phyloP scores from a whole-genome alignment of 2,113 vertebrate genomes.

The Lasiurus cinereus region DNA sequence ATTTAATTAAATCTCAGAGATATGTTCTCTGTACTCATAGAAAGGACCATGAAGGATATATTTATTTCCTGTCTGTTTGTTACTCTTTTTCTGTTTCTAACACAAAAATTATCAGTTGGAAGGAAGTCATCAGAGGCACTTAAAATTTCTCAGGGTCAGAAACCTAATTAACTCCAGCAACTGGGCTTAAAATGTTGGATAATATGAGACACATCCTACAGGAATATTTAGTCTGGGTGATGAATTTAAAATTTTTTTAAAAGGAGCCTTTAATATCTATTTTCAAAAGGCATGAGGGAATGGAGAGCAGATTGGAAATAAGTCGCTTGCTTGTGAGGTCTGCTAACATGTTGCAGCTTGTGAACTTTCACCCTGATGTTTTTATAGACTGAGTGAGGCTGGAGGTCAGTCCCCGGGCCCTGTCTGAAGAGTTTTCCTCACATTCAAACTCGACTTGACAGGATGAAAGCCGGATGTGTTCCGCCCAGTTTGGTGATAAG shows the following conservation, averaged over 20 bases:
- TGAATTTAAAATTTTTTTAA: constrained; percentile 66
- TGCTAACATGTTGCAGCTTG: neutral
- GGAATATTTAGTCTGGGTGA: constrained; percentile 65
- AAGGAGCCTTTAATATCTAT: constrained; percentile 80
- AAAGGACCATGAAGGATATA: constrained; percentile 81
- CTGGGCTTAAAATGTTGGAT: constrained; percentile 83
- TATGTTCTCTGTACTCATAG: constrained; percentile 81
- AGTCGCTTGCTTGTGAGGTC: neutral
- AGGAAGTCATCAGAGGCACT: constrained; percentile 87
- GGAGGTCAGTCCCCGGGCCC: neutral
- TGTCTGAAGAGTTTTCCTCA: neutral
- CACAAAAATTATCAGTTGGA: constrained; percentile 85
- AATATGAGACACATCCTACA: constrained; percentile 76
- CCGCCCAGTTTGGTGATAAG: neutral
- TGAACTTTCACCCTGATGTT: neutral
- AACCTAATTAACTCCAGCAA: constrained; percentile 89
- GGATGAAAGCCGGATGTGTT: neutral
- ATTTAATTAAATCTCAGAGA: constrained; percentile 90
- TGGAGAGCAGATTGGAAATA: neutral
- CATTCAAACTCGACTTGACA: neutral
- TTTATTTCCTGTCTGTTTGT: constrained; percentile 86
- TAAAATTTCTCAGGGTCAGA: constrained; percentile 86
- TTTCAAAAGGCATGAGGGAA: constrained; percentile 48
- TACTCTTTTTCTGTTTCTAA: constrained; percentile 86
- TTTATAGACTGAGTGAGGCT: constrained; percentile 26